phyloP scores from a whole-genome alignment of 1,140 invertebrate species.

The Euwallacea fornicatus region DNA sequence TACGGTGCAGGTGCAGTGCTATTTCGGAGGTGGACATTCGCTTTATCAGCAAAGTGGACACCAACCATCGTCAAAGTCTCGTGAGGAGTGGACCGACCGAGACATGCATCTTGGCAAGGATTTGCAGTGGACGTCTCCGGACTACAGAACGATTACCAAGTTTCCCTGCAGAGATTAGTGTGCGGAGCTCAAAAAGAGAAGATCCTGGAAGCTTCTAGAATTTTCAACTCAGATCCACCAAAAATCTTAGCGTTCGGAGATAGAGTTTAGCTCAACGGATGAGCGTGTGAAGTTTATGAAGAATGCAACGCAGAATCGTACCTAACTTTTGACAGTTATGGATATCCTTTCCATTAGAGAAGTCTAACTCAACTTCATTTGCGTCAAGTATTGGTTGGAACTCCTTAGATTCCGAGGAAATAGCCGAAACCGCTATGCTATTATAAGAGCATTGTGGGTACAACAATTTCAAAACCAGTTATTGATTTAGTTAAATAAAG shows the following conservation, averaged over 20 bases:
- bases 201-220: constrained; percentile 3
- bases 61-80: background rate
- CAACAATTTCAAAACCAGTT: background rate
- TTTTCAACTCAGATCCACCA: constrained; percentile 18
- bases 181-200: constrained; percentile 20
- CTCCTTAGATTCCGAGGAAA: constrained; percentile 36
- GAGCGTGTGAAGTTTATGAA: constrained; percentile 56
- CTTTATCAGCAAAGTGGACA: too few relatives aligned
- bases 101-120: constrained; percentile 53
- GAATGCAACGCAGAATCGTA: constrained; percentile 54
- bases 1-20: constrained; percentile 51
- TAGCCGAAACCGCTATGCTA: constrained; percentile 43
- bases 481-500: too few relatives aligned
- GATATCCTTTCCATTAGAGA: constrained; percentile 25
- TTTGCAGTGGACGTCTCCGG: constrained; percentile 24
- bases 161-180: constrained; percentile 19
- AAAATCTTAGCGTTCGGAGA: constrained; percentile 32
- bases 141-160: constrained; percentile 33
- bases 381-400: constrained; percentile 20
- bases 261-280: constrained; percentile 49
- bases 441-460: constrained; percentile 43
- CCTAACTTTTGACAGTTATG: constrained; percentile 40
- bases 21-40: too few relatives aligned
- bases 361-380: background rate
- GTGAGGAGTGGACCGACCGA: constrained; percentile 53